These are phyloP conservation scores for Carcinoscorpius rotundicauda DNA, from an alignment of 1,140 invertebrate genomes.

Conservation along the genomic window DNA sequence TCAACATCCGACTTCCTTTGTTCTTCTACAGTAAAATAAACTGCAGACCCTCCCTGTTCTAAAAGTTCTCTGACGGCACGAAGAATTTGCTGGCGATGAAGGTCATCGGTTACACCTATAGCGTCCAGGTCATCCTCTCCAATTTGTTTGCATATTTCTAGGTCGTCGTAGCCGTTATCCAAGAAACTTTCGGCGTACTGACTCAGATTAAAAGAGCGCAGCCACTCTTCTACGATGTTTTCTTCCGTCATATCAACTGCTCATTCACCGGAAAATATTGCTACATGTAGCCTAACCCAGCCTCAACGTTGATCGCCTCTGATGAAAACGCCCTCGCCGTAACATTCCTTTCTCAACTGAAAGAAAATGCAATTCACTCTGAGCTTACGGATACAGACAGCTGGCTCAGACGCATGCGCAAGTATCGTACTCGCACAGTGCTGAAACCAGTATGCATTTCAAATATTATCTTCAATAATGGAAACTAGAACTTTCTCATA, in stretches of 20 bases:
- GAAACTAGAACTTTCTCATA: too few relatives aligned
- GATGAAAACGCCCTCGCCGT: too few relatives aligned
- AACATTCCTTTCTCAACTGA: too few relatives aligned
- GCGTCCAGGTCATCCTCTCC: slow-evolving; percentile 89
- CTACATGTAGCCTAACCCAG: too few relatives aligned
- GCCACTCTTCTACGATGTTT: slow-evolving; percentile 89
- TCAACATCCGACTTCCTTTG: background rate
- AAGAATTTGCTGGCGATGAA: slow-evolving; percentile 62
- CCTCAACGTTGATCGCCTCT: too few relatives aligned
- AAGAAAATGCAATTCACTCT: too few relatives aligned
- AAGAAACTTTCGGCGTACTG: slow-evolving; percentile 87
- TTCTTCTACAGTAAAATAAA: slow-evolving; percentile 82
- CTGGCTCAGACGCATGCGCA: too few relatives aligned
- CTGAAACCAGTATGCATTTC: too few relatives aligned
- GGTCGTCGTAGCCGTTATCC: slow-evolving; percentile 91
- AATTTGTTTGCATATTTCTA: slow-evolving; percentile 92
- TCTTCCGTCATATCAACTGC: slow-evolving; percentile 24
- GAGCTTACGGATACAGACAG: too few relatives aligned
- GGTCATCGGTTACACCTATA: slow-evolving; percentile 75
- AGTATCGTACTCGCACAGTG: too few relatives aligned
- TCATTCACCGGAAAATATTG: too few relatives aligned
- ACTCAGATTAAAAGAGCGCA: slow-evolving; percentile 70
- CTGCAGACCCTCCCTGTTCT: slow-evolving; percentile 80
- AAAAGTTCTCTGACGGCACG: slow-evolving; percentile 70
- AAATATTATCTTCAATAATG: too few relatives aligned